These are phyloP conservation scores for Varecia variegata DNA, from an alignment of 2,797 vertebrate species.

Conservation along the genomic window DNA sequence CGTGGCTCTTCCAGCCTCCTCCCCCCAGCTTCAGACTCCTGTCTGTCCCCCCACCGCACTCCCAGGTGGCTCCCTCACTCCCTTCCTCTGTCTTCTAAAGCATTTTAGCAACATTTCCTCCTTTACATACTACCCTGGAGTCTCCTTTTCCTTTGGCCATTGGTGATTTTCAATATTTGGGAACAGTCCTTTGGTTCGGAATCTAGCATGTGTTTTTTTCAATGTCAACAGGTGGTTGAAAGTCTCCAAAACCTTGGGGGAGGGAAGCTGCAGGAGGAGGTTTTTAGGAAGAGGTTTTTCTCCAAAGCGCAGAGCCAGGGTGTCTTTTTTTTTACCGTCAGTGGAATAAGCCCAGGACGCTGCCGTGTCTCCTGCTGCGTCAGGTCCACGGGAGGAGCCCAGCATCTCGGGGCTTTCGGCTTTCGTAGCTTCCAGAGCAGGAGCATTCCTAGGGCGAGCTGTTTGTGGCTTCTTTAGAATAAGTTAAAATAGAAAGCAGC, in stretches of 20 bases:
- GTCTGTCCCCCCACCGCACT: fast-evolving
- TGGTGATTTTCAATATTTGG: not conserved
- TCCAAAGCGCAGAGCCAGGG: not conserved
- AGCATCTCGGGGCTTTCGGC: fast-evolving
- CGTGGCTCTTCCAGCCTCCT: not conserved
- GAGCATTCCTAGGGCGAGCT: not conserved
- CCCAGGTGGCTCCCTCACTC: not conserved
- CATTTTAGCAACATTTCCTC: not conserved
- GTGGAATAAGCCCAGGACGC: fast-evolving
- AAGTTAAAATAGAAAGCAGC: too few species aligned
- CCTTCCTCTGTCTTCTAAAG: not conserved
- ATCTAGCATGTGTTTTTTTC: not conserved
- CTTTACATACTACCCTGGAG: not conserved
- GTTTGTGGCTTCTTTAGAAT: not conserved
- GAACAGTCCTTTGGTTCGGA: too few species aligned
- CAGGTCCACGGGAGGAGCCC: fast-evolving
- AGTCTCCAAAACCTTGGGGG: not conserved
- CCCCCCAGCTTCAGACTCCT: not conserved
- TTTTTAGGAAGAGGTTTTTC: not conserved
- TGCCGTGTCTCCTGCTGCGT: not conserved
- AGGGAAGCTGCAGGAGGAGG: not conserved
- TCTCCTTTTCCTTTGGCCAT: not conserved
- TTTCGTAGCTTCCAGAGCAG: not conserved
- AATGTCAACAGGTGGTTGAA: not conserved
- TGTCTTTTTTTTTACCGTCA: fast-evolving